A percentile compares a stretch with the other conserved stretches of the same genome.
Evolutionary conservation across 2,797 vertebrate species (phyloP).

Genomic region (Paramormyrops hopkinsi): DNA sequence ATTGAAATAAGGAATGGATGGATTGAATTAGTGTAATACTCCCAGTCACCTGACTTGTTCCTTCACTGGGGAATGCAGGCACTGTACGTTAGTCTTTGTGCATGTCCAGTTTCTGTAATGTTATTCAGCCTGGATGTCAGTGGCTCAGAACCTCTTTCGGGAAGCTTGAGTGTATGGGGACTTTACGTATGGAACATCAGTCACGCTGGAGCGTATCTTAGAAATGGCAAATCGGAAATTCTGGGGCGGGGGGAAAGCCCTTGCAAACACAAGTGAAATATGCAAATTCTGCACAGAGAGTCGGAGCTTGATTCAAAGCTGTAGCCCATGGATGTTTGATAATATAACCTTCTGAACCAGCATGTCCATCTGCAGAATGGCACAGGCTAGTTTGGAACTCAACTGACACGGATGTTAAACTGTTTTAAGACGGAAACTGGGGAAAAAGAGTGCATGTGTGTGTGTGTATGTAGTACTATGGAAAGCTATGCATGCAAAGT

Average conservation of each 20-base stretch:
- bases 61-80: background rate
- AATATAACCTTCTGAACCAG: background rate
- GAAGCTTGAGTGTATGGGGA: background rate
- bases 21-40: background rate
- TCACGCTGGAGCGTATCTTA: background rate
- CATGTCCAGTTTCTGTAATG: background rate
- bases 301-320: background rate
- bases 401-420: background rate
- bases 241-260: background rate
- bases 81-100: background rate
- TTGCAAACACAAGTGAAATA: background rate
- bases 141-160: background rate
- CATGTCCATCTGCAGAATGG: background rate
- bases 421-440: background rate
- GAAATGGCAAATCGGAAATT: background rate
- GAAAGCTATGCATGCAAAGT: background rate
- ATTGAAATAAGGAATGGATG: background rate
- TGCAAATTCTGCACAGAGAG: background rate
- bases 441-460: background rate
- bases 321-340: conserved; percentile 3
- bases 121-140: background rate
- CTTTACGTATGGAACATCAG: background rate
- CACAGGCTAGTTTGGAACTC: background rate
- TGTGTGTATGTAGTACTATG: background rate
- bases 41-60: background rate